A percentile compares a stretch with the other conserved stretches of the same genome.
Evolutionary conservation across 2,888 invertebrate genomes (phyloP).

Genomic region (Nyleta sp.): DNA sequence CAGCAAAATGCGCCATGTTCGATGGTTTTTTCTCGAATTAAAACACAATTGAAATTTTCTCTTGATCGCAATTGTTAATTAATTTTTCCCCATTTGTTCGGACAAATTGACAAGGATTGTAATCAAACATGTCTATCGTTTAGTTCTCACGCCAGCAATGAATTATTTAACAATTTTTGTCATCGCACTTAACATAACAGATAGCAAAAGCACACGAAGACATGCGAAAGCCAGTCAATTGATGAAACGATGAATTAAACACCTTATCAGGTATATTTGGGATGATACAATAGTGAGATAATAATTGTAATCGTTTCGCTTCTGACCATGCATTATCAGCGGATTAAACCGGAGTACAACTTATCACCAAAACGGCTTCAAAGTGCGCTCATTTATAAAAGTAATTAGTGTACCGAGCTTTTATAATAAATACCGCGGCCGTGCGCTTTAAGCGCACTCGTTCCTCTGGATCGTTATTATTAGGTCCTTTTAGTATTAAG

Average conservation of each 20-base stretch:
- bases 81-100: no score
- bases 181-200: no score
- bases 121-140: no score
- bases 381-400: conserved; percentile 13
- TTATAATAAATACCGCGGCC: conserved; percentile 6
- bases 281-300: conserved; percentile 16
- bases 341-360: neutral
- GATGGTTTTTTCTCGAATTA: no score
- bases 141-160: no score
- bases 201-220: neutral
- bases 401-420: conserved; percentile 6
- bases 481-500: no score
- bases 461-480: neutral
- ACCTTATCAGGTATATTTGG: neutral
- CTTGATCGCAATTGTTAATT: no score
- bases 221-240: conserved; percentile 5
- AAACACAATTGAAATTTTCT: no score
- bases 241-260: conserved; percentile 3
- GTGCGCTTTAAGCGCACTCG: neutral
- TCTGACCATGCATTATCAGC: neutral
- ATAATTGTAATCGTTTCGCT: conserved; percentile 10
- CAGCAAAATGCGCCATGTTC: no score
- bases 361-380: conserved; percentile 13
- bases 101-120: no score
- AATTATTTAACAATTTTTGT: no score